Conservation (phyloP, 1,140 invertebrate species). For the Drosophila albomicans region DNA sequence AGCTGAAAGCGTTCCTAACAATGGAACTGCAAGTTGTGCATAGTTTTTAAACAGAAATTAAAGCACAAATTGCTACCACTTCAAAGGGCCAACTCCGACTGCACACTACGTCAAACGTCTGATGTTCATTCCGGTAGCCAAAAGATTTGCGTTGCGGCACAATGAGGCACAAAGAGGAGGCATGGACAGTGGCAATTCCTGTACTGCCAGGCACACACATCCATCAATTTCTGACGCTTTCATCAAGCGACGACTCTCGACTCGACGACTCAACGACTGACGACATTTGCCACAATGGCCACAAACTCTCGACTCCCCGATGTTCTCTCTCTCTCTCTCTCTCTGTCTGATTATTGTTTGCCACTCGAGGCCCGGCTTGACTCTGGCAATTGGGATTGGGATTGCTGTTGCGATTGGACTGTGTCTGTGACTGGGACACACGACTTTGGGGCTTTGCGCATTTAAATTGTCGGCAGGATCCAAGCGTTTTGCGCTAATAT, state of each 20-base stretch:
- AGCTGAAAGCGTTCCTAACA: constrained; percentile 29
- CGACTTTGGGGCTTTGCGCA: constrained; percentile 58
- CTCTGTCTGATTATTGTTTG: constrained; percentile 75
- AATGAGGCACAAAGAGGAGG: constrained; percentile 57
- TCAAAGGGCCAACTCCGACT: constrained; percentile 67
- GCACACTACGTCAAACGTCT: constrained; percentile 12
- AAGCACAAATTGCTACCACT: constrained; percentile 83
- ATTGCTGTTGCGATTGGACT: constrained; percentile 6
- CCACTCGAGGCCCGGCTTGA: constrained; percentile 55
- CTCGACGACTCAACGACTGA: constrained; percentile 5
- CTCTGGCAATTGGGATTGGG: constrained; percentile 13
- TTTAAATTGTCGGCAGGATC: constrained; percentile 84
- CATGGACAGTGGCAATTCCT: constrained; percentile 25
- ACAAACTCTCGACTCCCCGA: constrained; percentile 38
- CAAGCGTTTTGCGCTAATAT: constrained; percentile 83
- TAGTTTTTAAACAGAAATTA: constrained; percentile 83
- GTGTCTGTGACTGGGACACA: constrained; percentile 10
- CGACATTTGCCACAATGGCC: constrained; percentile 77
- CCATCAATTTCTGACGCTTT: constrained; percentile 85
- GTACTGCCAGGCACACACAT: constrained; percentile 71
- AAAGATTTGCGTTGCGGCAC: constrained; percentile 81
- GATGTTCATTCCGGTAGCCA: constrained; percentile 56
- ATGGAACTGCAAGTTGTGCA: constrained; percentile 68
- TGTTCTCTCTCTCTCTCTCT: constrained; percentile 36
- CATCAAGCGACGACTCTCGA: constrained; percentile 63